A percentile compares a stretch with the other conserved stretches of the same genome.
Evolutionary conservation across 2,888 invertebrate genomes (phyloP).

Genomic region (Elaeidobius kamerunicus): DNA sequence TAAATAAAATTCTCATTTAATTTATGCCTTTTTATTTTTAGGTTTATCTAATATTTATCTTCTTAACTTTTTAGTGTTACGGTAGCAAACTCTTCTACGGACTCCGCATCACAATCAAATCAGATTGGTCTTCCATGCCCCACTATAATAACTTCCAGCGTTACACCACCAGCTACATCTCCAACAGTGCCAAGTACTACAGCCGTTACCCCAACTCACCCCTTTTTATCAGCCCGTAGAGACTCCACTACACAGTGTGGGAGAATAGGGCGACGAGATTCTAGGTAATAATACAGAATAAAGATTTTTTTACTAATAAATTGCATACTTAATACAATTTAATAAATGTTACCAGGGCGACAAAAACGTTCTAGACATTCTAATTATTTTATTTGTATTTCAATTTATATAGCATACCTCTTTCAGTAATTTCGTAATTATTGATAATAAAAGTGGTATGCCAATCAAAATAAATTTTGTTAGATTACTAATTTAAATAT

Average conservation of each 20-base stretch:
- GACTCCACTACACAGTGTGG: conserved; percentile 86
- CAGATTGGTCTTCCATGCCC: conserved; percentile 48
- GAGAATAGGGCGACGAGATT: conserved; percentile 62
- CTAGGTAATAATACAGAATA: conserved; percentile 47
- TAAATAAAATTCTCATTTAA: no score
- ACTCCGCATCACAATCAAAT: conserved; percentile 45
- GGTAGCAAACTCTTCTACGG: conserved; percentile 51
- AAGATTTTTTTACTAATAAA: neutral
- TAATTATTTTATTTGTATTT: no score
- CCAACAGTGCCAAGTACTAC: conserved; percentile 59
- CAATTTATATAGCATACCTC: no score
- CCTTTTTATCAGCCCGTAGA: conserved; percentile 57
- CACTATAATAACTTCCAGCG: conserved; percentile 79
- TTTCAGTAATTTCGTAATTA: no score
- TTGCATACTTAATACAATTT: no score
- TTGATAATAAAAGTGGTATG: neutral
- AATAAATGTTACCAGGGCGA: no score
- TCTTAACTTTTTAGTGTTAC: conserved; percentile 20
- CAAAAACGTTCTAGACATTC: no score
- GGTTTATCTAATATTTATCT: no score
- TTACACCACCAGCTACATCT: conserved; percentile 79
- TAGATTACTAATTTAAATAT: no score
- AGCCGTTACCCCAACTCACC: conserved; percentile 53
- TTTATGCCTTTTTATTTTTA: no score
- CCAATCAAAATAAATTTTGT: no score